These are phyloP conservation scores for Drosophila kuntzei DNA, from an alignment of 2,888 invertebrate genomes.

Conservation along the genomic window DNA sequence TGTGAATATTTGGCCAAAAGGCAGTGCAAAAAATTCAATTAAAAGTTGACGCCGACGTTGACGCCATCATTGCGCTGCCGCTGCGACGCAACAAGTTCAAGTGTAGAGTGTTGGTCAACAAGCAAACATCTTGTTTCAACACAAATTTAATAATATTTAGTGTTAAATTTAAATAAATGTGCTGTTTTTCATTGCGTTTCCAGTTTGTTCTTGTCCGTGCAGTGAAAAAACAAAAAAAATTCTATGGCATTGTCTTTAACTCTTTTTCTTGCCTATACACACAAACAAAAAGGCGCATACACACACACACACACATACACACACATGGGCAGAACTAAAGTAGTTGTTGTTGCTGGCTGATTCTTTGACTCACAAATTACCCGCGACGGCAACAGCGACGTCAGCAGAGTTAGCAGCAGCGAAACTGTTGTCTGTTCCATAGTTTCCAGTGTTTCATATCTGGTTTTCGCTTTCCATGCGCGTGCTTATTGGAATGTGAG, in stretches of 20 bases:
- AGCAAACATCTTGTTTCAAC: conserved; percentile 33
- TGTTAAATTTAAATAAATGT: conserved; percentile 17
- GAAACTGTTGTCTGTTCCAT: conserved; percentile 78
- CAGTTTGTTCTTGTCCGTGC: neutral
- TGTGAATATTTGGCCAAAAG: conserved; percentile 38
- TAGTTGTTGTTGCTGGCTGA: conserved; percentile 61
- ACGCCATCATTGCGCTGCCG: conserved; percentile 44
- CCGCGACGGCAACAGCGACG: conserved; percentile 63
- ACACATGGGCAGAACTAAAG: conserved; percentile 27
- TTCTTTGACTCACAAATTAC: conserved; percentile 81
- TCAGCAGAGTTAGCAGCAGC: conserved; percentile 51
- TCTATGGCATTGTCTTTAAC: conserved; percentile 42
- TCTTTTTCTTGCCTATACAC: conserved; percentile 47
- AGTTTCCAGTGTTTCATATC: conserved; percentile 66
- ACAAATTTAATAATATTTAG: conserved; percentile 11
- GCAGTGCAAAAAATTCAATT: conserved; percentile 47
- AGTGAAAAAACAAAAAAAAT: conserved; percentile 19
- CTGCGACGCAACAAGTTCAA: conserved; percentile 69
- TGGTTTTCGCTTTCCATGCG: conserved; percentile 77
- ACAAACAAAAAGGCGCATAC: conserved; percentile 2
- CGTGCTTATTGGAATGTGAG: conserved; percentile 50
- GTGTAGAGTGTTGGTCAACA: conserved; percentile 47
- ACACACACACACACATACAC: conserved; percentile 7
- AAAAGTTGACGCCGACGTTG: conserved; percentile 39
- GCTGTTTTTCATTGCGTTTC: neutral